phyloP scores from a whole-genome alignment of 2,888 invertebrate species.

The Ormyrus pomaceus region DNA sequence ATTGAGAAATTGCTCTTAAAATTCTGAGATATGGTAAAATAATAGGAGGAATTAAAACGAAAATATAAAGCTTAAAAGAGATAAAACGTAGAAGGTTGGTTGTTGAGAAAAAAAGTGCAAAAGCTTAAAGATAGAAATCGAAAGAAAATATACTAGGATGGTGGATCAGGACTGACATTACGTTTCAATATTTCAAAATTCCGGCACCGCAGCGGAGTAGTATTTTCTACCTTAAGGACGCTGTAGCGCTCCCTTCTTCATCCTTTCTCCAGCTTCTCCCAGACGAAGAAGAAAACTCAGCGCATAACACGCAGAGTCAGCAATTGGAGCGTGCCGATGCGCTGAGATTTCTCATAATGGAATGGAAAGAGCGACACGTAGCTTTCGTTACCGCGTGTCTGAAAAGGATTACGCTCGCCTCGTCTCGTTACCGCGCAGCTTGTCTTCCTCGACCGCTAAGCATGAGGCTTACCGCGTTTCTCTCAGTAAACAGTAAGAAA shows the following conservation, averaged over 20 bases:
- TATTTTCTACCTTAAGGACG: conserved; percentile 42
- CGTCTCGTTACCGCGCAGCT: conserved; percentile 36
- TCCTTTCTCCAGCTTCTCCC: neutral
- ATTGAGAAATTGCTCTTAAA: no score
- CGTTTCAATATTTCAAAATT: conserved; percentile 71
- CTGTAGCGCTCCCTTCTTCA: neutral
- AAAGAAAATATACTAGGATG: conserved; percentile 36
- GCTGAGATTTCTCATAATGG: conserved; percentile 66
- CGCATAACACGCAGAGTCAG: conserved; percentile 54
- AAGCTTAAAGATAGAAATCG: conserved; percentile 42
- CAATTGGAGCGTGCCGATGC: conserved; percentile 69
- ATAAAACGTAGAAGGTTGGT: conserved; percentile 51
- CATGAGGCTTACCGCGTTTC: neutral
- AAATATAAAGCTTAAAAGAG: neutral
- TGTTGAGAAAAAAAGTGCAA: conserved; percentile 50
- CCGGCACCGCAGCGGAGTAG: conserved; percentile 36
- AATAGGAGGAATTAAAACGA: neutral
- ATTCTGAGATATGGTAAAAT: no score
- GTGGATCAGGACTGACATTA: conserved; percentile 60
- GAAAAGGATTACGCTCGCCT: conserved; percentile 62
- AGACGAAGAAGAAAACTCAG: conserved; percentile 24
- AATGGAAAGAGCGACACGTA: conserved; percentile 61
- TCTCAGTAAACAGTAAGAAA: neutral
- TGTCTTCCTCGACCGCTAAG: neutral
- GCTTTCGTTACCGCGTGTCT: neutral